Evolutionary conservation across 2,888 invertebrate species (phyloP).

Genomic region (Thereva unica): DNA sequence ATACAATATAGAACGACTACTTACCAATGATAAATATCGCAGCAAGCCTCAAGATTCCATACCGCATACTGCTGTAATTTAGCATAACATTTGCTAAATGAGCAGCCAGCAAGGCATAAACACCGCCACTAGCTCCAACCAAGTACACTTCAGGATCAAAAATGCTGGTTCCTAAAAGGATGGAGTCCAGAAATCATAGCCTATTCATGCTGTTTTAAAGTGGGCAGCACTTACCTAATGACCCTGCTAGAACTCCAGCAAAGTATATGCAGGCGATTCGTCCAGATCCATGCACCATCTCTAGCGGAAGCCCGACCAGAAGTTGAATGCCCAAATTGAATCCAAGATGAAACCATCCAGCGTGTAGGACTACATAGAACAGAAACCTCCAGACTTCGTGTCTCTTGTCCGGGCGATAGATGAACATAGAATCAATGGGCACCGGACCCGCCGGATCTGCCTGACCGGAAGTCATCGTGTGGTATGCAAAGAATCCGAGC

Average conservation of each 20-base stretch:
- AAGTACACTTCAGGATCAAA: conserved; percentile 93
- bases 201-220: conserved; percentile 36
- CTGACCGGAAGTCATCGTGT: conserved; percentile 79
- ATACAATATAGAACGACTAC: conserved; percentile 50
- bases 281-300: conserved; percentile 94
- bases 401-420: conserved; percentile 90
- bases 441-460: conserved; percentile 85
- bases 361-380: conserved; percentile 93
- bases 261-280: conserved; percentile 89
- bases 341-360: conserved; percentile 93
- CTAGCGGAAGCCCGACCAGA: conserved; percentile 89
- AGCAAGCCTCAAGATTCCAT: conserved; percentile 85
- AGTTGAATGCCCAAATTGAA: conserved; percentile 95
- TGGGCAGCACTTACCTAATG: conserved; percentile 56
- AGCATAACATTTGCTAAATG: conserved; percentile 94
- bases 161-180: conserved; percentile 76
- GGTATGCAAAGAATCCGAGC: conserved; percentile 91
- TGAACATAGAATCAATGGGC: conserved; percentile 90
- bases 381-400: conserved; percentile 92
- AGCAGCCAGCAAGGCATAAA: conserved; percentile 93
- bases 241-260: conserved; percentile 89
- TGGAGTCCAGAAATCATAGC: conserved; percentile 4
- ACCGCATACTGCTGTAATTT: conserved; percentile 95
- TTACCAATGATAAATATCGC: conserved; percentile 90
- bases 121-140: conserved; percentile 96